Evolutionary conservation across 2,888 invertebrate genomes (phyloP).

Genomic region (Piscicola geometra): DNA sequence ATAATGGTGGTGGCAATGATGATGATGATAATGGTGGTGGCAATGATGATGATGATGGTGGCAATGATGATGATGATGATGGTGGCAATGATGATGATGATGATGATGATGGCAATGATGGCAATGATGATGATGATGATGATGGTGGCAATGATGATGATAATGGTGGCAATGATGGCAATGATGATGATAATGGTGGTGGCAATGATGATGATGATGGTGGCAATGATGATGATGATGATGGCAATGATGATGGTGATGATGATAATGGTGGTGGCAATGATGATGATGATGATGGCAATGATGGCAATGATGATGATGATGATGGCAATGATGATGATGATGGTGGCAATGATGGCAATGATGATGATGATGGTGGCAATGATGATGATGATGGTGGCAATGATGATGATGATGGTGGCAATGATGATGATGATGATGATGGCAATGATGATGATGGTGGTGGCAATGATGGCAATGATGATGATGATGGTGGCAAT

Average conservation of each 20-base stretch:
- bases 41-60: background rate
- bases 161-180: background rate
- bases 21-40: background rate
- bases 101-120: too few relatives aligned
- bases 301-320: too few relatives aligned
- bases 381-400: slow-evolving; percentile 15
- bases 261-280: too few relatives aligned
- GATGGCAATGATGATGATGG: too few relatives aligned
- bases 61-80: background rate
- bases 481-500: too few relatives aligned
- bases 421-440: too few relatives aligned
- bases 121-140: too few relatives aligned
- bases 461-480: too few relatives aligned
- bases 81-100: too few relatives aligned
- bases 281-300: too few relatives aligned
- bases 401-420: background rate
- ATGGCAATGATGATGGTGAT: background rate
- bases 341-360: too few relatives aligned
- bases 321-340: too few relatives aligned
- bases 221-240: background rate
- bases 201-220: background rate
- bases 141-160: background rate
- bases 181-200: background rate
- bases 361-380: slow-evolving; percentile 7
- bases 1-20: background rate